Evolutionary conservation across 2,113 vertebrate genomes (phyloP), one percentile per base, ranked within the genome.

Genomic region (Nipponia nippon): DNA sequence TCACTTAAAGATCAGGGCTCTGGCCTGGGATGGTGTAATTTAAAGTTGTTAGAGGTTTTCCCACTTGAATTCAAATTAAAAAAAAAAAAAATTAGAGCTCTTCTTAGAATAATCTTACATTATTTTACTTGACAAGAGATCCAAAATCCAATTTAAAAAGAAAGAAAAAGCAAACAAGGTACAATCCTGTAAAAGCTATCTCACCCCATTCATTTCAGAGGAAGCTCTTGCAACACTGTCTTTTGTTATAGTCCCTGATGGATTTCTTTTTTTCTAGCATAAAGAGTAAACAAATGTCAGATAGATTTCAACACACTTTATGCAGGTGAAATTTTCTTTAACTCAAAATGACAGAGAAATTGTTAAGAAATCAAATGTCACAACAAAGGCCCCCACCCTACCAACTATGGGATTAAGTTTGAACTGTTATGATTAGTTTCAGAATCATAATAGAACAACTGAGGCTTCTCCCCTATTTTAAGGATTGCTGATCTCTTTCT

Each of bases 1-100:
- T 97, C 27, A 95, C 94, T 87, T 93, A 95, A 97, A 96, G 78
- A 96, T 83, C 10, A 4, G 40, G 67, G 16, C 38, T 96, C 36
- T 95, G 80, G 78, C 70, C 59, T 73, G n/a, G 71, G n/a, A 93
- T 91, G 42, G 50, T 82, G 9, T 69, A 29, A 87, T 94, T 94
- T 90, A 52, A 77, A 87, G 47, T 42, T 92, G 9, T 32, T 93
- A 63, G 26, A 93, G 27, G 44, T 38, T 86, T 82, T 93, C 32
- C 32, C 42, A 77, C 23, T 81, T 87, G 40, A 92, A 88, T 56
- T 87, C 8, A 90, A 91, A 77, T 83, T 21, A 15, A 23, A 38
- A 38, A 67, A 65, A 58, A 47, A 58, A 52, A 44, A 44, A 34
- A 12, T 27, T 15, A 27, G 27, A 42, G 3, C 10, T 52, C 18